Evolutionary conservation across 2,797 vertebrate species (phyloP), one percentile per base, ranked within the genome.

Genomic region (Pelobates cultripes): DNA sequence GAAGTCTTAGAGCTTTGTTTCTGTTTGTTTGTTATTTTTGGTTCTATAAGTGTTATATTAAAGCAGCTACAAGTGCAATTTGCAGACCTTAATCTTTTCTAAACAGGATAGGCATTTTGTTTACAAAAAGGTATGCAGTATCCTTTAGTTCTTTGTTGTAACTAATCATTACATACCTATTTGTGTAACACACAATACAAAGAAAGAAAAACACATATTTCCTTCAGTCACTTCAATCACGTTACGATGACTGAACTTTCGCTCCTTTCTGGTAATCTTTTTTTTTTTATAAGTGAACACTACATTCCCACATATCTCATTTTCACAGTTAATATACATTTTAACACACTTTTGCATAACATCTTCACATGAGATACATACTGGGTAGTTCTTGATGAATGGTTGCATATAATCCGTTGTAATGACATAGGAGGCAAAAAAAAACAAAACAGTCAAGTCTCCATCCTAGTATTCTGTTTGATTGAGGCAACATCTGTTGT

Each of bases 361-460:
- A n/a, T 72, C 63, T 73, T 42, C 81, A 69, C 43, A 47, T 43
- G 64, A 63, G 75, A 74, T n/a, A n/a, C n/a, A n/a, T n/a, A 78
- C 14, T 78, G 51, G 75, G 47, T 83, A 73, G 74, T 73, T 73
- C 64, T 73, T 78, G 63, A 78, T 83, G 81, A 83, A 83, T 83
- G 70, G 63, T 47, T 78, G 70, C 75, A 57, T 66, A 73, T 78
- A 83, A 83, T 73, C 81, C 44, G 73, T 74, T 76, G 53, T 78
- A 83, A 83, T 83, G 75, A 83, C 75, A 74, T 13, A 64, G 61
- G 43, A 60, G 63, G 43, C 41, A 57, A 3, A 71, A 80, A 69
- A 72, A 72, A n/a, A n/a, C n/a, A n/a, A 63, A 60, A 57, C 63
- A 73, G 64, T 47, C 75, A 73, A 72, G 75, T 74, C 75, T 44